Evolutionary conservation across 2,113 vertebrate species (phyloP), one percentile per base, ranked within the genome.

Genomic region (Microtus richardsoni): DNA sequence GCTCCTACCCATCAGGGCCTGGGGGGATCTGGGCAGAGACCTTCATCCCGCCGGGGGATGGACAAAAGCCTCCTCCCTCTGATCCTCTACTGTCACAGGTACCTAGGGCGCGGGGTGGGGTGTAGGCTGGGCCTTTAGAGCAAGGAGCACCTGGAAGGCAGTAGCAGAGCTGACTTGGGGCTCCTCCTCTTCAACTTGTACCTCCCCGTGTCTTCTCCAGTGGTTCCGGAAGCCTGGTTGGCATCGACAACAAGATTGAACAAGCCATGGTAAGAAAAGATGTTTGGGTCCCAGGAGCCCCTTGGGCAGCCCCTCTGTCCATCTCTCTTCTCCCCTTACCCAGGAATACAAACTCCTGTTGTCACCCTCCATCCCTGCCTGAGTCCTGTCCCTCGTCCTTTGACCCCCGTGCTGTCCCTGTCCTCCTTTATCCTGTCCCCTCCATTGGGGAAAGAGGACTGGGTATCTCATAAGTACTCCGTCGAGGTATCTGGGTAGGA

Each of bases 211-310:
- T 97, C 95, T 96, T 96, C 94, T 96, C 9, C 97, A 99, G 99
- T 80, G 94, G 98, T 54, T 98, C 98, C 93, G 98, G 97, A 94
- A 98, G 98, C 95, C 97, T 98, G 97, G 96, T 98, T 3, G 98
- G 98, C 96, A 99, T 99, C 11, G 99, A 99, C 98, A 99, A 99
- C 98, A 99, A 99, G 98, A 99, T 99, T 0, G 98, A 99, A 85
- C 98, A 99, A 96, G 99, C 99, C 77, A 99, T 99, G 99, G 99
- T 99, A 98, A 99, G 99, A 88, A 85, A 78, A 83, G 74, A 68
- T 22, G 6, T 78, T 82, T 86, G 85, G 73, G 70, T 68, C 44
- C 71, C 58, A 49, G 78, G 68, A 91, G 71, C 30, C 75, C 82
- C 44, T 44, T n/a, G 49, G 52, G 62, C 14, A 1, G 2, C 26